Conservation (phyloP, 2,113 vertebrate species). For the Bombycilla garrulus region DNA sequence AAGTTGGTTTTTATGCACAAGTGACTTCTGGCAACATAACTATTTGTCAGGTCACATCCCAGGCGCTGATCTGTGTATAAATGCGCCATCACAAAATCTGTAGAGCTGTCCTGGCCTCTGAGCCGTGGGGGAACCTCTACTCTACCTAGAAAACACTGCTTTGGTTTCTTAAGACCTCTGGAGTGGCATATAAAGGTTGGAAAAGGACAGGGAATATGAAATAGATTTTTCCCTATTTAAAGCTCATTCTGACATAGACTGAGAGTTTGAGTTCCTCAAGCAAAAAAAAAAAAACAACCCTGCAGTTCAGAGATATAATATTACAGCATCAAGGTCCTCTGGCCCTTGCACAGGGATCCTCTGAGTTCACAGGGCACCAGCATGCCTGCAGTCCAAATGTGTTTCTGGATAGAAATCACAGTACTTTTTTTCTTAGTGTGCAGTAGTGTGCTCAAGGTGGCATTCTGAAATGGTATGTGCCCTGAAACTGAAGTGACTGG, state of each 20-base stretch:
- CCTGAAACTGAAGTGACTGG: not conserved
- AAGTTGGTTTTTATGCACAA: not conserved
- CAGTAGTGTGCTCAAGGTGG: not conserved
- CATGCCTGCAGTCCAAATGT: rapidly evolving
- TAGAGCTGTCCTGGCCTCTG: not conserved
- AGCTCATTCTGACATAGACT: not conserved
- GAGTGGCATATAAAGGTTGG: not conserved
- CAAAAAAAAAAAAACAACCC: not conserved
- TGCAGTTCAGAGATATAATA: not conserved
- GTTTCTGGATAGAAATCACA: not conserved
- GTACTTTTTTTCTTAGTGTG: not conserved
- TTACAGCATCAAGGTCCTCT: not conserved
- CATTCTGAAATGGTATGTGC: not conserved
- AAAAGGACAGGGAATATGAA: not conserved
- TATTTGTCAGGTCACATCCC: not conserved
- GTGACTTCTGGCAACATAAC: not conserved
- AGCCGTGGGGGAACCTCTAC: not conserved
- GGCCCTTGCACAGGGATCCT: not conserved
- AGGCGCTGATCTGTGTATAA: not conserved
- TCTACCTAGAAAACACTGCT: not conserved
- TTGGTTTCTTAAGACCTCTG: not conserved
- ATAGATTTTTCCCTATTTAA: not conserved
- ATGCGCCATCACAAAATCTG: not conserved
- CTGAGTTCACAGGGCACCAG: not conserved
- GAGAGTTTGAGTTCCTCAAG: not conserved